These are phyloP conservation scores for Tragelaphus oryx DNA, from an alignment of 2,797 vertebrate genomes.

Conservation along the genomic window DNA sequence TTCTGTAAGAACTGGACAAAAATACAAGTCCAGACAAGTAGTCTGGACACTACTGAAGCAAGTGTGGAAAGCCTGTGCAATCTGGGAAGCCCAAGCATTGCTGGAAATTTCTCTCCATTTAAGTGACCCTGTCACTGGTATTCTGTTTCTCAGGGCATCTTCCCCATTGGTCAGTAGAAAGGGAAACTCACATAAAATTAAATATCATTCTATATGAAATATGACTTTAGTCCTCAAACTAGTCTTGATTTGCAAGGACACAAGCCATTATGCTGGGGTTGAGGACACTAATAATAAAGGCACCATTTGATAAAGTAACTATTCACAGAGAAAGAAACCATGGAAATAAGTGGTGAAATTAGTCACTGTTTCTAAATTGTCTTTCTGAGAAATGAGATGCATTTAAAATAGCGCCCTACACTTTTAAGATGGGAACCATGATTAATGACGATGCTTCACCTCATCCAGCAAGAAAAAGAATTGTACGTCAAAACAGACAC, in stretches of 20 bases:
- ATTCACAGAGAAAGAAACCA: background rate
- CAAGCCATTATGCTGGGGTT: background rate
- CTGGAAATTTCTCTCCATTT: slow-evolving; percentile 14
- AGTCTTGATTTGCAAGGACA: background rate
- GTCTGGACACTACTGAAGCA: background rate
- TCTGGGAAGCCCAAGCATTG: background rate
- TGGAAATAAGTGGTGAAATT: slow-evolving; percentile 14
- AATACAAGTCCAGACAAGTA: background rate
- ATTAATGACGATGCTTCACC: slow-evolving; percentile 33
- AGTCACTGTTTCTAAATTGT: background rate
- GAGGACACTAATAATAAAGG: slow-evolving; percentile 45
- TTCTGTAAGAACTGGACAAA: background rate
- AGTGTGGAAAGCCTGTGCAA: background rate
- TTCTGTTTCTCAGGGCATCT: background rate
- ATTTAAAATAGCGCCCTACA: background rate
- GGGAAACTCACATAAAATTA: slow-evolving; percentile 39
- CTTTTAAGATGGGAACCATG: slow-evolving; percentile 20
- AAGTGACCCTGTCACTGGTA: slow-evolving; percentile 26
- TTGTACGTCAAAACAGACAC: background rate
- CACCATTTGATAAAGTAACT: slow-evolving; percentile 4
- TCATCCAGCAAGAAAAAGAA: background rate
- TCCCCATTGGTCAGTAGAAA: slow-evolving; percentile 49
- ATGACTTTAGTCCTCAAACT: background rate
- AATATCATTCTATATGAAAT: background rate
- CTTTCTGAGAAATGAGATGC: slow-evolving; percentile 49